Evolutionary conservation across 2,888 invertebrate genomes (phyloP).

Genomic region (Nymphalis urticae): DNA sequence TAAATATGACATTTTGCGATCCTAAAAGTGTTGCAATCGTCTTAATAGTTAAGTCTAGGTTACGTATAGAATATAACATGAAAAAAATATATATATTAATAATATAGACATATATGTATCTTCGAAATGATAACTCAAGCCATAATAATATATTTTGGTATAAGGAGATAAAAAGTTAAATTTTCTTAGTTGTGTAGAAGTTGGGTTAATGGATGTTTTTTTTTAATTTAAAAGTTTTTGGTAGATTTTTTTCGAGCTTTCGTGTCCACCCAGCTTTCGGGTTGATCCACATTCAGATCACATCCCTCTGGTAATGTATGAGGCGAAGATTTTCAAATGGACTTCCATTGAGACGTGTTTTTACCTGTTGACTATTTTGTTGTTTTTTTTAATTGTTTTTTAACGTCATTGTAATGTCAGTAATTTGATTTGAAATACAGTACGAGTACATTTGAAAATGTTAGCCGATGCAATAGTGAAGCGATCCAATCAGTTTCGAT

Average conservation of each 20-base stretch:
- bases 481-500: constrained; percentile 35
- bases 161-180: constrained; percentile 68
- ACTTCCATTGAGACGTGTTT: constrained; percentile 20
- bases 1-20: constrained; percentile 72
- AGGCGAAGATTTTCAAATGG: constrained; percentile 37
- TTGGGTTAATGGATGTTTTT: constrained; percentile 57
- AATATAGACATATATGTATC: constrained; percentile 69
- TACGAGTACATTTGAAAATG: constrained; percentile 51
- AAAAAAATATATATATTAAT: constrained; percentile 60
- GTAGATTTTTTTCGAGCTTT: constrained; percentile 41
- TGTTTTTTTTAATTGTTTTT: constrained; percentile 24
- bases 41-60: constrained; percentile 70
- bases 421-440: background rate
- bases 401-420: constrained; percentile 9
- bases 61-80: constrained; percentile 67
- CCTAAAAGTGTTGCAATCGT: constrained; percentile 75
- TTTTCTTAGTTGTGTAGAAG: constrained; percentile 60
- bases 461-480: constrained; percentile 52
- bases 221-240: constrained; percentile 41
- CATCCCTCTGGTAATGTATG: constrained; percentile 8
- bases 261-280: constrained; percentile 54
- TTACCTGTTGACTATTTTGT: constrained; percentile 28
- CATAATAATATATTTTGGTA: constrained; percentile 82
- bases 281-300: background rate
- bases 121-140: constrained; percentile 76